A percentile compares a stretch with the other conserved stretches of the same genome.
phyloP scores from a whole-genome alignment of 2,113 vertebrate genomes.

The Platanista minor region DNA sequence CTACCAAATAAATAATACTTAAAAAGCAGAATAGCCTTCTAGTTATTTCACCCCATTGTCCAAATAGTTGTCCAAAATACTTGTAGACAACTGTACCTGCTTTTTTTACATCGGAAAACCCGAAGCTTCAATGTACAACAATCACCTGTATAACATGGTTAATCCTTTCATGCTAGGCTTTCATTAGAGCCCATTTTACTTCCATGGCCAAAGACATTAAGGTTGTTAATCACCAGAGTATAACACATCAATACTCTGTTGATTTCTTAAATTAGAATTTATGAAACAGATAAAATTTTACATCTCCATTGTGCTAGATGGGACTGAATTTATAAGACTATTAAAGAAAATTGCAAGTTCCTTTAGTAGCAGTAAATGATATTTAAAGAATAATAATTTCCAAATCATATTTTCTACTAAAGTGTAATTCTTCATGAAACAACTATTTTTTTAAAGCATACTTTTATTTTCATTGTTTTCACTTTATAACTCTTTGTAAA shows the following conservation, averaged over 20 bases:
- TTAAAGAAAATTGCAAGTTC: neutral
- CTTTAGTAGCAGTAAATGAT: neutral
- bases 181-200: neutral
- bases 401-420: neutral
- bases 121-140: neutral
- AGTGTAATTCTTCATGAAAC: neutral
- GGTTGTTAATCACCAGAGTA: neutral
- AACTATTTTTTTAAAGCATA: neutral
- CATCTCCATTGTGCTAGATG: neutral
- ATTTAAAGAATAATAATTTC: neutral
- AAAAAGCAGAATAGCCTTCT: neutral
- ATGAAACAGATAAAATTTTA: neutral
- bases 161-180: neutral
- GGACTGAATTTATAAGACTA: neutral
- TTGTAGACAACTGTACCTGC: neutral
- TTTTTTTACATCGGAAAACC: neutral
- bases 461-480: neutral
- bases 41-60: neutral
- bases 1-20: neutral
- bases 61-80: neutral
- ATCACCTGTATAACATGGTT: neutral
- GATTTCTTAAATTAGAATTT: neutral
- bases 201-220: neutral
- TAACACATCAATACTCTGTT: neutral
- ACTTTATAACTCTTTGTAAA: neutral